A percentile compares a stretch with the other conserved stretches of the same genome.
Evolutionary conservation across 2,797 vertebrate species (phyloP).

Genomic region (Enteromius argenteus): DNA sequence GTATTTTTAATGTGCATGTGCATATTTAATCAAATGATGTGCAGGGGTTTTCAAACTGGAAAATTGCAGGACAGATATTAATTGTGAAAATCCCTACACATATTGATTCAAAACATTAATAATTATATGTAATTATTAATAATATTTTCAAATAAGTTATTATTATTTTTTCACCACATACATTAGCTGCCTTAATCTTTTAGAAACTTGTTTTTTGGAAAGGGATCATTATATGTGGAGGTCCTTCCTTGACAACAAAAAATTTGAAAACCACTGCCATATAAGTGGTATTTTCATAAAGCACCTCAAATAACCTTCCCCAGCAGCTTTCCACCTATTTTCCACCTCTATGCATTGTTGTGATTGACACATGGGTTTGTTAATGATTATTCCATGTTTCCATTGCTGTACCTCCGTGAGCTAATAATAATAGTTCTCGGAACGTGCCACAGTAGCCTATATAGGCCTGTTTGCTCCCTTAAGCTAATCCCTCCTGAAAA

Average conservation of each 20-base stretch:
- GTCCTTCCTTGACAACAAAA: neutral
- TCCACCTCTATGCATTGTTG: slow-evolving; percentile 6
- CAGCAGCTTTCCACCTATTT: slow-evolving; percentile 15
- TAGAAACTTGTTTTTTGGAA: neutral
- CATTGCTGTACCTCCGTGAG: slow-evolving; percentile 47
- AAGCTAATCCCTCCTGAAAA: slow-evolving; percentile 53
- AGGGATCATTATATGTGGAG: neutral
- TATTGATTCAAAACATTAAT: neutral
- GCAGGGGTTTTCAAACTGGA: neutral
- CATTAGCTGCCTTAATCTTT: neutral
- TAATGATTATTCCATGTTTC: slow-evolving; percentile 63
- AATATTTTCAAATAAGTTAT: neutral
- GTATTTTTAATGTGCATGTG: neutral
- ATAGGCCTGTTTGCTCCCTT: slow-evolving; percentile 49
- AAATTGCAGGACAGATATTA: neutral
- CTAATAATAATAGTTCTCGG: slow-evolving; percentile 36
- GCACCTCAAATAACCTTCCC: neutral
- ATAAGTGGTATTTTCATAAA: neutral
- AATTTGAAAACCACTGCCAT: neutral
- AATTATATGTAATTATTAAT: neutral
- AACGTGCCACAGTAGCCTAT: slow-evolving; percentile 51
- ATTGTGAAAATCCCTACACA: neutral
- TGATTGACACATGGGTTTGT: slow-evolving; percentile 52
- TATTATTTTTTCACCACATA: neutral
- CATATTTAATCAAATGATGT: too few species aligned